phyloP scores from a whole-genome alignment of 2,888 invertebrate species.

The Andrena marginata region DNA sequence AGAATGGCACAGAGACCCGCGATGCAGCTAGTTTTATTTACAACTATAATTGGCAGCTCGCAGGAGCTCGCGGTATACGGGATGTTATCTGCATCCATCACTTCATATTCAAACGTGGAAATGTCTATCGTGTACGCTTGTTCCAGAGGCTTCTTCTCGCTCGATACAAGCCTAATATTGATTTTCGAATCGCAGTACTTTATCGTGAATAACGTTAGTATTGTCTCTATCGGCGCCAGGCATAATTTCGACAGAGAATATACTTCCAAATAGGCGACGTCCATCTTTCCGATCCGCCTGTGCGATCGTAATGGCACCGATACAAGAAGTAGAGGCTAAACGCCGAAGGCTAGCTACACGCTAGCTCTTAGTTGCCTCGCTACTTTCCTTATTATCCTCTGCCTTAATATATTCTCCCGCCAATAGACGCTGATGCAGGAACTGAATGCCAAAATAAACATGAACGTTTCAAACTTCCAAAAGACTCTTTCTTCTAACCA shows the following conservation, averaged over 20 bases:
- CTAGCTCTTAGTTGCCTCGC: conserved; percentile 81
- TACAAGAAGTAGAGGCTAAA: not conserved
- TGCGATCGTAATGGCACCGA: not conserved
- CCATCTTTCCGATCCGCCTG: conserved; percentile 68
- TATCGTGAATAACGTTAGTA: conserved; percentile 88
- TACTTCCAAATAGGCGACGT: conserved; percentile 80
- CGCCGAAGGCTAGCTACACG: conserved; percentile 50
- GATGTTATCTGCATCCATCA: conserved; percentile 82
- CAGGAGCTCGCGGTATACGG: conserved; percentile 85
- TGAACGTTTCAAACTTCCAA: conserved; percentile 92
- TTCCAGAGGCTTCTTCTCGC: conserved; percentile 60
- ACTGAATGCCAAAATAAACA: conserved; percentile 88
- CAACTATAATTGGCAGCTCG: conserved; percentile 88
- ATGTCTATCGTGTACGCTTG: conserved; percentile 81
- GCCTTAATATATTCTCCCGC: conserved; percentile 81
- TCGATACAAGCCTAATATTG: conserved; percentile 84
- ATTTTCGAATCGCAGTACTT: conserved; percentile 87
- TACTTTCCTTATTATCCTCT: conserved; percentile 82
- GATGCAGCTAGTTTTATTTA: conserved; percentile 88
- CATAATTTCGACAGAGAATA: conserved; percentile 74
- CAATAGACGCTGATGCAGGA: conserved; percentile 85
- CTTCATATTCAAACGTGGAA: conserved; percentile 80
- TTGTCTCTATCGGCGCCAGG: conserved; percentile 87
- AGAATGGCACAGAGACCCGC: conserved; percentile 93
- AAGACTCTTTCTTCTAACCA: conserved; percentile 94